Evolutionary conservation across 2,797 vertebrate species (phyloP), one percentile per base, ranked within the genome.

Genomic region (Gastrophryne carolinensis): DNA sequence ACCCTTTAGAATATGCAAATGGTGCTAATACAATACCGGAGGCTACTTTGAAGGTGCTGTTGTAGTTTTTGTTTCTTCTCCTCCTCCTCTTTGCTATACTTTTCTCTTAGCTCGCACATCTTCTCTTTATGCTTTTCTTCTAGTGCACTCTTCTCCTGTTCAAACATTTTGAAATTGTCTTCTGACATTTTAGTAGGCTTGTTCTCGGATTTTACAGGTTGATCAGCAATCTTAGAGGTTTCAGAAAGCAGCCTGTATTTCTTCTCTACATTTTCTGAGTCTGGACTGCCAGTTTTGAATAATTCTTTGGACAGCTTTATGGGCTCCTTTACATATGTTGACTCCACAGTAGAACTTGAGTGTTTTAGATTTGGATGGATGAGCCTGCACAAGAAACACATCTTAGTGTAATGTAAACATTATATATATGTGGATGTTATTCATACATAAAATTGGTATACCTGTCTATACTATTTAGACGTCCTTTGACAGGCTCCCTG

Each of bases 81-180:
- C 21, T 78, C 75, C 5, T 72, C 61, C n/a, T 52, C 52, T 8
- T 66, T 41, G 5, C 19, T 50, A 27, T 58, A 32, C 2, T 19
- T 19, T 23, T 65, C 41, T 39, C 32, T 65, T 30, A 78, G 13
- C 5, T 72, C 68, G 5, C 52, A 30, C 4, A 72, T 30, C 12
- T 56, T 66, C 12, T n/a, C 23, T 15, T 26, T 41, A 5, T 60
- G 61, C 13, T 66, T 49, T 17, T 78, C 61, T 37, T 64, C 50
- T 29, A 58, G 12, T 6, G 35, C 26, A 17, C 9, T 41, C 10
- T 41, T 69, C 17, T 60, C 53, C 13, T 24, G 35, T 50, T 66
- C 32, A 4, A 13, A n/a, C 7, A 15, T 35, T 66, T 13, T 17
- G 11, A 39, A 27, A 1, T n/a, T 17, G n/a, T 17, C 15, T 13